Percentiles rank a stretch among this genome's conserved stretches.
Conservation (phyloP, 2,797 vertebrate genomes). For the Lagorchestes hirsutus region DNA sequence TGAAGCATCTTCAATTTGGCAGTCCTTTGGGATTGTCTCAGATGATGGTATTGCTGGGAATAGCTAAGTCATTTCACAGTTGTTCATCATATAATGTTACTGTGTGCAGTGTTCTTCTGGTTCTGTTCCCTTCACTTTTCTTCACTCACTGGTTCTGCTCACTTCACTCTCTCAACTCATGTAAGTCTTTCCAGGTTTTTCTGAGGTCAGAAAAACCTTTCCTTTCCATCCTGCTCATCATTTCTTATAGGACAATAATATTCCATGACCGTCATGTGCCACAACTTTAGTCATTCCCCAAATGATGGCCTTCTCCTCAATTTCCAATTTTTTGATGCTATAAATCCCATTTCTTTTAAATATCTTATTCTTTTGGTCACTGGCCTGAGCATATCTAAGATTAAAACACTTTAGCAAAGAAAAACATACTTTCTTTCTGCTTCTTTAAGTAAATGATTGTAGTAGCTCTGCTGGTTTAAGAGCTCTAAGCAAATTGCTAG, state of each 20-base stretch:
- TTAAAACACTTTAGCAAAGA: background rate
- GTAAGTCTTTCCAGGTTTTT: background rate
- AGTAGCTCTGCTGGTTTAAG: background rate
- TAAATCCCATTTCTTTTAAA: background rate
- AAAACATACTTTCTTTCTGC: background rate
- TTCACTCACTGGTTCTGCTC: background rate
- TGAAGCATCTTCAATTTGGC: constrained; percentile 40
- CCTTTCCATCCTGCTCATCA: background rate
- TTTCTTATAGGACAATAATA: too few species aligned
- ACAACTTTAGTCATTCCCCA: background rate
- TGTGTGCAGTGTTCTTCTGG: background rate
- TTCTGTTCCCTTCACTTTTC: background rate
- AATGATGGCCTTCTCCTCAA: too few species aligned
- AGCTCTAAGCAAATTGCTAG: background rate
- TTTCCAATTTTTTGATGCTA: too few species aligned
- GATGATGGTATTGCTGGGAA: background rate
- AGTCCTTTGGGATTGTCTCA: background rate
- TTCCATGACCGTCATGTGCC: background rate
- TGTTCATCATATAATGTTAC: background rate
- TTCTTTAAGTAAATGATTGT: background rate
- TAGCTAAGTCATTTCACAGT: background rate
- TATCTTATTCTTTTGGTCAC: background rate
- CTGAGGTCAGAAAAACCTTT: background rate
- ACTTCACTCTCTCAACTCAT: background rate
- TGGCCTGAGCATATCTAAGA: background rate